A percentile compares a stretch with the other conserved stretches of the same genome.
phyloP scores from a whole-genome alignment of 2,888 invertebrate genomes.

The Junonia oenone region DNA sequence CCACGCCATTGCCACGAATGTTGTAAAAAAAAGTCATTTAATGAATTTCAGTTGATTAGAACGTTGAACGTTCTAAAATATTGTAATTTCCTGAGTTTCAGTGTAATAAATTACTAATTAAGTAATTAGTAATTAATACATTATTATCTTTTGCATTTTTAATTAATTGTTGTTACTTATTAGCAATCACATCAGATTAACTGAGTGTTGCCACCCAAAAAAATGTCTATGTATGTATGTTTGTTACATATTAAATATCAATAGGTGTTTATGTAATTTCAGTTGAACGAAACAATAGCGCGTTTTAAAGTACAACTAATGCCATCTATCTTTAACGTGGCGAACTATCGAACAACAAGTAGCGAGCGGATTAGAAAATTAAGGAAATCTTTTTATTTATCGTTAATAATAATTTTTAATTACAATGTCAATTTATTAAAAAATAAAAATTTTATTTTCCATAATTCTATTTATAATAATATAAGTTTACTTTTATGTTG shows the following conservation, averaged over 20 bases:
- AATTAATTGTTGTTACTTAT: background rate
- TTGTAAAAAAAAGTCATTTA: too few species aligned
- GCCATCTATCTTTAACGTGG: slow-evolving; percentile 3
- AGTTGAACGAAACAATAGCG: slow-evolving; percentile 8
- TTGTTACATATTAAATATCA: background rate
- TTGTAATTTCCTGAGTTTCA: too few species aligned
- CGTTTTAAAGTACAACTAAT: slow-evolving; percentile 7
- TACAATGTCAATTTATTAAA: too few species aligned
- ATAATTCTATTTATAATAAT: too few species aligned
- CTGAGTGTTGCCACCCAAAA: slow-evolving; percentile 8
- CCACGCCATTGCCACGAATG: too few species aligned
- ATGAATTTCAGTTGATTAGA: too few species aligned
- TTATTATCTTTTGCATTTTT: too few species aligned
- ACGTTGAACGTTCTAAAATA: too few species aligned
- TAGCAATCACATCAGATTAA: slow-evolving; percentile 1
- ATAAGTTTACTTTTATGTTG: too few species aligned
- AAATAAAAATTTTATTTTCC: too few species aligned
- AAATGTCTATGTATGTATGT: slow-evolving; percentile 16
- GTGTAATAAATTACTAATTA: too few species aligned
- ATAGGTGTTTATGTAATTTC: background rate
- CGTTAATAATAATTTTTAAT: background rate
- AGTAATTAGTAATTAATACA: too few species aligned
- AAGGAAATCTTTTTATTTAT: background rate
- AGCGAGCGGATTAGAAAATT: background rate
- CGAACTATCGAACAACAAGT: background rate